Evolutionary conservation across 2,888 invertebrate species (phyloP), one percentile per base, ranked within the genome.

Genomic region (Diarsia brunnea): DNA sequence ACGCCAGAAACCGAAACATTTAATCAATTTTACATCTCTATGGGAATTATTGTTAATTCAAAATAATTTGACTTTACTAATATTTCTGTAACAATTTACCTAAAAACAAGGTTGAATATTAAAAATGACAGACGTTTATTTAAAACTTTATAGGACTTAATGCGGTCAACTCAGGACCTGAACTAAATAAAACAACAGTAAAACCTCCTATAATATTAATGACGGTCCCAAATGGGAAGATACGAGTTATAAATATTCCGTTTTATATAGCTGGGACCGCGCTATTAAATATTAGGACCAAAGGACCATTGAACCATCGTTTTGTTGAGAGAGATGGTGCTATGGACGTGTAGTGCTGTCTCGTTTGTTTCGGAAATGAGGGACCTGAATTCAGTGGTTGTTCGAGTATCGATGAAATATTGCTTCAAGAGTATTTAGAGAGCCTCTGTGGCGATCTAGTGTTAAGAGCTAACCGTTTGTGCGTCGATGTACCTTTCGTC

Each of bases 161-260:
- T n/a, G 79, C 63, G 63, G 63, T 77, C 63, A 64, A 21, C 14
- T 64, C 63, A 16, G 72, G 43, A 21, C 51, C 43, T 73, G n/a
- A 84, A 75, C 53, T 69, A 63, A 76, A 81, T 84, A 38, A 73
- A 76, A 81, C 60, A 73, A 66, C 82, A 69, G 45, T 71, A 81
- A 70, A 67, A 31, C 53, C 53, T 60, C 19, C 65, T 61, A 45
- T 66, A 66, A 71, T 73, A 81, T 76, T 81, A 71, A 83, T 81
- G 65, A 66, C 68, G 61, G 81, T 53, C 53, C 70, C 84, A 69
- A 84, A 73, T 63, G 53, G 24, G 58, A 72, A 66, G 63, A 66
- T 58, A 69, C 45, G 31, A 65, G 68, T 38, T 79, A 82, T 84
- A 79, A 80, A 80, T 84, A 80, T 80, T 68, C 51, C 31, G 31